Conservation (phyloP, 2,888 invertebrate species). For the Mimumesa dahlbomi region DNA sequence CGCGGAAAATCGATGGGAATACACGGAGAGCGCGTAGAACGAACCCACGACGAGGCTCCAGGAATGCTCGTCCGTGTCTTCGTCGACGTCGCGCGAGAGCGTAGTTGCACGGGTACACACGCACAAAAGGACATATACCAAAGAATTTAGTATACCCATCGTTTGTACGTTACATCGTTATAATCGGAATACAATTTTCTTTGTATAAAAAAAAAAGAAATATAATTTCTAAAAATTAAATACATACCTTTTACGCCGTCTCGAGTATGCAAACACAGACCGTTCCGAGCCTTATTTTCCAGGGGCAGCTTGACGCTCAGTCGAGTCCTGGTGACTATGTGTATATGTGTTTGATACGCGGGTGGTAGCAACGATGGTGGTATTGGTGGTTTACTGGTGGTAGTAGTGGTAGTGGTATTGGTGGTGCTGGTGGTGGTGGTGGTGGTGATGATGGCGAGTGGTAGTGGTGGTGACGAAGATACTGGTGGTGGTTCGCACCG, state of each 20-base stretch:
- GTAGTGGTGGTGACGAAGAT: constrained; percentile 17
- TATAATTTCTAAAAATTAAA: not conserved
- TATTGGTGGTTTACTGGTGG: constrained; percentile 9
- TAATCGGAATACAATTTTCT: not conserved
- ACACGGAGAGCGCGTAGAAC: constrained; percentile 42
- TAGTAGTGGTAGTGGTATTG: too few species aligned
- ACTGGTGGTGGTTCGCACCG: constrained; percentile 28
- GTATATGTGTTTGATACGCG: constrained; percentile 23
- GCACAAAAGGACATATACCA: not conserved
- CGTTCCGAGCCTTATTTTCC: constrained; percentile 38
- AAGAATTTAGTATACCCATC: constrained; percentile 15
- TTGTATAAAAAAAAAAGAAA: too few species aligned
- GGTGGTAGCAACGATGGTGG: constrained; percentile 36
- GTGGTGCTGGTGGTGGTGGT: constrained; percentile 23
- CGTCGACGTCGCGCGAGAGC: constrained; percentile 8
- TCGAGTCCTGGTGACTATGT: constrained; percentile 36
- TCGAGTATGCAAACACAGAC: constrained; percentile 20
- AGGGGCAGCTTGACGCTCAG: constrained; percentile 52
- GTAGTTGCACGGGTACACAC: not conserved
- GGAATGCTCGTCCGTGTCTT: constrained; percentile 26
- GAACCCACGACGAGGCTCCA: constrained; percentile 18
- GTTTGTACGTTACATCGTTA: not conserved
- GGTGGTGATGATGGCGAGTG: constrained; percentile 10
- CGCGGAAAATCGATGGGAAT: constrained; percentile 68
- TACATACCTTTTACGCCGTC: constrained; percentile 41